Evolutionary conservation across 2,797 vertebrate genomes (phyloP), one percentile per base, ranked within the genome.

Genomic region (Brotula barbata): DNA sequence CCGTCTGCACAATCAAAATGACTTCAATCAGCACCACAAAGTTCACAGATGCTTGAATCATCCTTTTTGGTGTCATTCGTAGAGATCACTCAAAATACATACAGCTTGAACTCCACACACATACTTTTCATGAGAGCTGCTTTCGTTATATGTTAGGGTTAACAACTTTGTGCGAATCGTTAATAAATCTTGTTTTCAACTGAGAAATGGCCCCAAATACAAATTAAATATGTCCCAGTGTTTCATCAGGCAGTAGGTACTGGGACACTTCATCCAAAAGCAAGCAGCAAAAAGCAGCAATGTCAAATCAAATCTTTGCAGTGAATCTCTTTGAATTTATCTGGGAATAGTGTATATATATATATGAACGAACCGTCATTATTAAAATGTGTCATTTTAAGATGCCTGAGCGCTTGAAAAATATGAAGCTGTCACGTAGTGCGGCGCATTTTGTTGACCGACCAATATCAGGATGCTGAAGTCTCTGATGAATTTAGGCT

Each of bases 331-430:
- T 31, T 36, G 41, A 55, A n/a, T 46, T 17, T 42, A 39, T 63
- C 39, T 63, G 66, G 7, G 25, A 71, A 70, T 54, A 49, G 14
- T 21, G 40, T 19, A 23, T 44, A 52, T 46, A 65, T 19, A 23
- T 44, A 52, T 46, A 65, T 54, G 17, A 64, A 68, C 64, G 66
- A 7, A 8, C 6, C 23, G 13, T 64, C 63, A 33, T 59, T 62
- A 75, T 73, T 75, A 58, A 68, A 81, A 72, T 15, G 19, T 60
- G 66, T 58, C 54, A 63, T 22, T 59, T 66, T 14, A 17, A 49
- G 62, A 59, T 48, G 64, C 23, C 33, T 33, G 54, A 40, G 41
- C 73, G 51, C 36, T 67, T 25, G 43, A 61, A 52, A 58, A 68
- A 71, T 71, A 67, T 64, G 46, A 76, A 17, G 42, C 56, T 77